A percentile compares a stretch with the other conserved stretches of the same genome.
Conservation (phyloP, 2,113 vertebrate species). For the Lepisosteus osseus region DNA sequence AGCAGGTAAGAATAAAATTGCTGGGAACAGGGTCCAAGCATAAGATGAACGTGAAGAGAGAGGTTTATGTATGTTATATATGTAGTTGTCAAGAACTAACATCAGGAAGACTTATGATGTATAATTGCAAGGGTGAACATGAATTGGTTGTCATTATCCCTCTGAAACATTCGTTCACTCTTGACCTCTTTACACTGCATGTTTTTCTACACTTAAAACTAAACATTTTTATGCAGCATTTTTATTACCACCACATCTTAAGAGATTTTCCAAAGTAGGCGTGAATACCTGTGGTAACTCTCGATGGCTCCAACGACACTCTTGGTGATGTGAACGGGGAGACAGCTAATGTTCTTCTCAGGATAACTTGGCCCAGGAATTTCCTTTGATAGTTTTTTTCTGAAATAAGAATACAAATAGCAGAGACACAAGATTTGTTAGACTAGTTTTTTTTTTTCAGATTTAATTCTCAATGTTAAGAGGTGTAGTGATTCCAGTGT, state of each 20-base stretch:
- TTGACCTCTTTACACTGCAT: neutral
- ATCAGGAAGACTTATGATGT: too few relatives aligned
- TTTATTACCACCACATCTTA: neutral
- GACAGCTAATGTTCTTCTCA: conserved; percentile 41
- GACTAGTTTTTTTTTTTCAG: too few relatives aligned
- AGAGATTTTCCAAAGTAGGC: neutral
- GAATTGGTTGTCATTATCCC: too few relatives aligned
- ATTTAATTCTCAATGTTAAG: too few relatives aligned
- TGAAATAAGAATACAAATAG: conserved; percentile 42
- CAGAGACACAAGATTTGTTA: conserved; percentile 3
- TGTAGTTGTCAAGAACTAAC: too few relatives aligned
- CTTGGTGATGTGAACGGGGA: conserved; percentile 52
- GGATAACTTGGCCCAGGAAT: conserved; percentile 26
- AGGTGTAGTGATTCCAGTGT: too few relatives aligned
- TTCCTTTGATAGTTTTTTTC: conserved; percentile 55
- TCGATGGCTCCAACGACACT: conserved; percentile 56
- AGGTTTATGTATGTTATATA: too few relatives aligned
- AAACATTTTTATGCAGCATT: neutral
- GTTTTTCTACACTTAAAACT: neutral
- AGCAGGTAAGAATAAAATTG: too few relatives aligned
- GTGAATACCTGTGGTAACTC: conserved; percentile 54
- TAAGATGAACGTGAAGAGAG: too few relatives aligned
- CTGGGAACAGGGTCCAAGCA: too few relatives aligned
- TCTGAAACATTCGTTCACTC: too few relatives aligned
- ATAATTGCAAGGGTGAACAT: too few relatives aligned